These are phyloP conservation scores for Drosophila suzukii DNA, from an alignment of 1,140 invertebrate genomes.

Conservation along the genomic window DNA sequence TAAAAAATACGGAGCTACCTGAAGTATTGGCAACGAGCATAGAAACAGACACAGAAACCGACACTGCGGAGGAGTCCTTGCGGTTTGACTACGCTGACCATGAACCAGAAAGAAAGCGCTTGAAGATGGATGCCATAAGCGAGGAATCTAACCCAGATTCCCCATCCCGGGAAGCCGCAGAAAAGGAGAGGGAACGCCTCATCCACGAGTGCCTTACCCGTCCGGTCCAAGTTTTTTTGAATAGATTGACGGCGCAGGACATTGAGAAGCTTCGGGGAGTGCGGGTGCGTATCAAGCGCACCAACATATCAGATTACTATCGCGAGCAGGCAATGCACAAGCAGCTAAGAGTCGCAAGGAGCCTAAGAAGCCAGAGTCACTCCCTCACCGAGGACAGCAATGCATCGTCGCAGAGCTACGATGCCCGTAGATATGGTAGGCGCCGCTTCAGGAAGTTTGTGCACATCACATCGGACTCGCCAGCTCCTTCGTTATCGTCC, in stretches of 20 bases:
- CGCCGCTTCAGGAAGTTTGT: constrained; percentile 38
- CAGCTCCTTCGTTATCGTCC: not conserved
- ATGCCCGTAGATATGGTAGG: not conserved
- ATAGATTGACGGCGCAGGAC: constrained; percentile 38
- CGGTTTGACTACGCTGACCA: not conserved
- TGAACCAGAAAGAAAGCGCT: not conserved
- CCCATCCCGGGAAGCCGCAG: not conserved
- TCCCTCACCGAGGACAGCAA: constrained; percentile 53
- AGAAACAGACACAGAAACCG: constrained; percentile 16
- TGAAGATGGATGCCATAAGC: not conserved
- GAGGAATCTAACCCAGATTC: not conserved
- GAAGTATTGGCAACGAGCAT: not conserved
- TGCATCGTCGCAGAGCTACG: constrained; percentile 26
- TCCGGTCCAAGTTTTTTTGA: constrained; percentile 24
- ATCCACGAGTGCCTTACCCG: constrained; percentile 54
- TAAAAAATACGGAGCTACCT: not conserved
- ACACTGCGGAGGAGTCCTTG: constrained; percentile 12
- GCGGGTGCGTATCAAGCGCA: constrained; percentile 57
- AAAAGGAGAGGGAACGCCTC: constrained; percentile 7
- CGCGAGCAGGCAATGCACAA: constrained; percentile 8
- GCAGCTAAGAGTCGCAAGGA: not conserved
- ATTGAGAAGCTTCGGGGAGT: constrained; percentile 50
- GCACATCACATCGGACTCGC: constrained; percentile 65
- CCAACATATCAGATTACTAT: constrained; percentile 40
- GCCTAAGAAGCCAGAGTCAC: constrained; percentile 4